Base-by-base conservation (phyloP, 2,113 vertebrate species). In the Microcebus jonahi region DNA sequence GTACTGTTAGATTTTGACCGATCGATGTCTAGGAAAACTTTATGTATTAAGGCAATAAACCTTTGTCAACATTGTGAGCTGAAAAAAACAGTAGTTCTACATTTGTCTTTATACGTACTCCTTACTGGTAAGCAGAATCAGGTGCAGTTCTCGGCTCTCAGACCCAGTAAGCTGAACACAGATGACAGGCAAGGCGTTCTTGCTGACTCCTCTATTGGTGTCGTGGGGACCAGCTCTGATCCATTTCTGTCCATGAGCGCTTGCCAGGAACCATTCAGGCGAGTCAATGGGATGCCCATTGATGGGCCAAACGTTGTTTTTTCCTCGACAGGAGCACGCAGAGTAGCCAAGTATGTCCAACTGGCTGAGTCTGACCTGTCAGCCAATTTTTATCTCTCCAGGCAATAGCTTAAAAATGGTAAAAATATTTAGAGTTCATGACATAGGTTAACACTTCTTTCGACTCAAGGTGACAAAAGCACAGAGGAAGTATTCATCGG, bases 271-370 rank as follows among this genome's bases (percentile, higher is more conserved):
- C 68, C 91, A 92, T 34, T 80, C 86, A 31, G 92, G 77, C 42
- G 5, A 96, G 86, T 88, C 97, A n/a, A 29, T 76, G 50, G 93
- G 96, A 87, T 93, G 79, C 67, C 91, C 75, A 81, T 71, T 83
- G 91, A 97, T 73, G 82, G 79, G 94, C 97, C 97, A 97, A 87
- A 91, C 63, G 0, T 80, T 91, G 83, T 96, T 94, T 96, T 96
- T 94, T 79, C 55, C 97, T 83, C 11, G 3, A 97, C 94, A 97
- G 95, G 45, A 95, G 36, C 97, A 21, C 77, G 88, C 95, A 88
- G 93, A 95, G 94, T 95, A 48, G 91, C 96, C 48, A 50, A 96
- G 68, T 84, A 61, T 57, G 45, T 88, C 97, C 95, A 95, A 96
- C 93, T 93, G 88, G 73, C 68, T 93, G 48, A 29, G 61, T 71